Percentiles rank a stretch among this genome's conserved stretches.
Conservation (phyloP, 2,888 invertebrate species). For the Drosophila kuntzei region DNA sequence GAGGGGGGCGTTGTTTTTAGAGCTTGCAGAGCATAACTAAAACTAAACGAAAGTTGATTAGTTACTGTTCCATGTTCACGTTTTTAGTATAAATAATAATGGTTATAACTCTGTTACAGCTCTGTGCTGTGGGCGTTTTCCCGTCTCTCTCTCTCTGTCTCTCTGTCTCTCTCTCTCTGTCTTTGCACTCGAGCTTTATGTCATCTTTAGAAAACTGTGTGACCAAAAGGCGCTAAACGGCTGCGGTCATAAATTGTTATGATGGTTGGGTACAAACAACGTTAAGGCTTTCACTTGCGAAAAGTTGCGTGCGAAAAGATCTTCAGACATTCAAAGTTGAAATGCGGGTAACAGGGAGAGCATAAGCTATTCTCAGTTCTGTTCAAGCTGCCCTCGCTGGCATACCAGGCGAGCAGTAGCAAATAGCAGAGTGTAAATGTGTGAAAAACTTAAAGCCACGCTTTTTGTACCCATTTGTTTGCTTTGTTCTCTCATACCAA, state of each 20-base stretch:
- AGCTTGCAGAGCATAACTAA: slow-evolving; percentile 27
- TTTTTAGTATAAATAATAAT: slow-evolving; percentile 38
- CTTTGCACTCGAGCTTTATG: slow-evolving; percentile 15
- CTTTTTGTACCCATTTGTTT: slow-evolving; percentile 8
- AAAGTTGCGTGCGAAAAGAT: slow-evolving; percentile 46
- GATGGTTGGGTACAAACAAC: slow-evolving; percentile 41
- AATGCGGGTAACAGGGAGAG: slow-evolving; percentile 5
- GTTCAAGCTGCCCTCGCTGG: slow-evolving; percentile 12
- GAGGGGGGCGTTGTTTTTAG: slow-evolving; percentile 10
- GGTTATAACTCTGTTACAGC: slow-evolving; percentile 9
- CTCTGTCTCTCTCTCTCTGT: neutral
- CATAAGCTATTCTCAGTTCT: slow-evolving; percentile 8
- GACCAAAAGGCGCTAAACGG: slow-evolving; percentile 64
- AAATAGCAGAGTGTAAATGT: slow-evolving; percentile 1
- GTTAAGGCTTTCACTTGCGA: slow-evolving; percentile 70
- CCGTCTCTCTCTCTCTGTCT: neutral
- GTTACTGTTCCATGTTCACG: slow-evolving; percentile 24
- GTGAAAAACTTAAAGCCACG: slow-evolving; percentile 1
- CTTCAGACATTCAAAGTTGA: neutral
- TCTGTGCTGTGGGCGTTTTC: slow-evolving; percentile 25
- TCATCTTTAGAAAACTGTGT: slow-evolving; percentile 32
- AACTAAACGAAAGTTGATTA: slow-evolving; percentile 42
- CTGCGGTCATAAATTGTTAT: slow-evolving; percentile 62
- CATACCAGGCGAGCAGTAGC: slow-evolving; percentile 11
- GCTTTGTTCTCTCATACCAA: slow-evolving; percentile 4